Conservation (phyloP, 2,888 invertebrate genomes). For the Psylliodes chrysocephalus region DNA sequence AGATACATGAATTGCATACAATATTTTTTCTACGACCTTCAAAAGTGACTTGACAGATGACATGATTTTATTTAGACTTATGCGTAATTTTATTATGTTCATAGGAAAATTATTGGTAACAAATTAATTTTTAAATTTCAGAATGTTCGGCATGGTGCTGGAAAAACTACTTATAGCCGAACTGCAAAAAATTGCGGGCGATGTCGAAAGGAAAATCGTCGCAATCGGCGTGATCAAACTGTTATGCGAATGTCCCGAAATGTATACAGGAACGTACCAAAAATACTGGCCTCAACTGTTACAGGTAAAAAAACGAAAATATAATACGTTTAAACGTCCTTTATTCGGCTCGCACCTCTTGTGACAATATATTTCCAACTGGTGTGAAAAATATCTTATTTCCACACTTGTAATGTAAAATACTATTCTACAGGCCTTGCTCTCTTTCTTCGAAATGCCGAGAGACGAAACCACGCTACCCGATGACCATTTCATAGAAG, state of each 20-base stretch:
- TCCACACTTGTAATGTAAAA: too few relatives aligned
- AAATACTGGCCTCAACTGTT: slow-evolving; percentile 71
- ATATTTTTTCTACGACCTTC: too few relatives aligned
- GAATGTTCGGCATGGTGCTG: slow-evolving; percentile 96
- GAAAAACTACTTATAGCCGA: slow-evolving; percentile 90
- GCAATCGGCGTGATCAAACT: slow-evolving; percentile 90
- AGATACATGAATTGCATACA: too few relatives aligned
- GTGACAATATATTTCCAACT: neutral
- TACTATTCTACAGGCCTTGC: slow-evolving; percentile 72
- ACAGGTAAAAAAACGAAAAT: slow-evolving; percentile 68
- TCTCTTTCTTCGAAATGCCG: slow-evolving; percentile 90
- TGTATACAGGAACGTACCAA: slow-evolving; percentile 76
- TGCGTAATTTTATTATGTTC: too few relatives aligned
- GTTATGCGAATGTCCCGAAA: slow-evolving; percentile 78
- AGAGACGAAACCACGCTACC: slow-evolving; percentile 81
- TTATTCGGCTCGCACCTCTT: too few relatives aligned
- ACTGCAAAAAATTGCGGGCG: slow-evolving; percentile 85
- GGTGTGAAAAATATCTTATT: too few relatives aligned
- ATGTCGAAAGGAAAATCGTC: slow-evolving; percentile 87
- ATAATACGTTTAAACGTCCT: too few relatives aligned
- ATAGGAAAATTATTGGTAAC: too few relatives aligned
- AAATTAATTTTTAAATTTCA: slow-evolving; percentile 60
- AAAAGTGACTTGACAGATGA: too few relatives aligned
- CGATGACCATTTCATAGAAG: slow-evolving; percentile 89
- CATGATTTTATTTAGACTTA: too few relatives aligned